Percentiles rank a stretch among this genome's conserved stretches.
Evolutionary conservation across 2,797 vertebrate species (phyloP).

Genomic region (Australoheros facetus): DNA sequence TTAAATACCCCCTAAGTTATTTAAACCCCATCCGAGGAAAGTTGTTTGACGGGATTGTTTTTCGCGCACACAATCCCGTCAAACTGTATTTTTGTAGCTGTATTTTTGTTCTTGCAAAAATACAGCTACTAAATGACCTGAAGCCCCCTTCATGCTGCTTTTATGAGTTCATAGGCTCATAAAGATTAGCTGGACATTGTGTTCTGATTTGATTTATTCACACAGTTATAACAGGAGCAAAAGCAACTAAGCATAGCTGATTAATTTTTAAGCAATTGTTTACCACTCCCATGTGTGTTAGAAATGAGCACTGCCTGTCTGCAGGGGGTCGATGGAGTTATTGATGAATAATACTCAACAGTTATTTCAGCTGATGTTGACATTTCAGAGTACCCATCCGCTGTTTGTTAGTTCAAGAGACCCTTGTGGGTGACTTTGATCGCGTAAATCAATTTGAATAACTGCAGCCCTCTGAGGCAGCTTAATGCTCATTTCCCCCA

Average conservation of each 20-base stretch:
- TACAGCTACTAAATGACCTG: not conserved
- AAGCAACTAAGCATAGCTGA: not conserved
- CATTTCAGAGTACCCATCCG: constrained; percentile 1
- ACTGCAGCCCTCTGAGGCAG: constrained; percentile 6
- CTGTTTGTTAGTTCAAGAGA: constrained; percentile 8
- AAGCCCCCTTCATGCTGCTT: not conserved
- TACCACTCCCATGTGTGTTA: not conserved
- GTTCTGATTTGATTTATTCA: not conserved
- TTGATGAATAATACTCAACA: not conserved
- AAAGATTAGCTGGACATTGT: not conserved
- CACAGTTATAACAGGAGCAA: not conserved
- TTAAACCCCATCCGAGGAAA: not conserved
- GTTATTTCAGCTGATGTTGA: not conserved
- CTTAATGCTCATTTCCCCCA: constrained; percentile 17
- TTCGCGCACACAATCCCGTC: not conserved
- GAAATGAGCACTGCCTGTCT: not conserved
- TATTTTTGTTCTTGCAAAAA: not conserved
- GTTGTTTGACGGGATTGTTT: not conserved
- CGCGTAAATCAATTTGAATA: constrained; percentile 33
- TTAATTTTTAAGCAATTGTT: not conserved
- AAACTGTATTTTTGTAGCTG: too few species aligned
- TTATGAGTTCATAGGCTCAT: not conserved
- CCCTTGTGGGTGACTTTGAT: constrained; percentile 38
- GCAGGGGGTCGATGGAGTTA: not conserved
- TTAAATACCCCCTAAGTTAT: not conserved